These are phyloP conservation scores for Protonemura montana DNA, from an alignment of 2,888 invertebrate species.

Conservation along the genomic window DNA sequence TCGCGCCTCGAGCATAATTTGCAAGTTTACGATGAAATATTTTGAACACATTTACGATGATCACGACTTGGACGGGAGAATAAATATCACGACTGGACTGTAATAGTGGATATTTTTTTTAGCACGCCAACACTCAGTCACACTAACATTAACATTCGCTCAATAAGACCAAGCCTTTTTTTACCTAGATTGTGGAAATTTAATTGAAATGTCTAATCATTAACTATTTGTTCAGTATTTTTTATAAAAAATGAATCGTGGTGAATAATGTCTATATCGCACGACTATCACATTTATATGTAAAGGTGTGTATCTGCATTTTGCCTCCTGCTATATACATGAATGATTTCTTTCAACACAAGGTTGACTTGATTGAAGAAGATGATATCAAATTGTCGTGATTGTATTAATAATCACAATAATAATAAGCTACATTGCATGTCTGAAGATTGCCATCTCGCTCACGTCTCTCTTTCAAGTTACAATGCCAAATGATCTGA, in stretches of 20 bases:
- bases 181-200: neutral
- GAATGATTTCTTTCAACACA: neutral
- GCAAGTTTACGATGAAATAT: neutral
- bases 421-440: neutral
- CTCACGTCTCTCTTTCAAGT: neutral
- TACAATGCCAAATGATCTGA: neutral
- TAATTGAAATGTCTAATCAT: too few relatives aligned
- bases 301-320: neutral
- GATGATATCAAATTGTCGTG: neutral
- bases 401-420: conserved; percentile 1
- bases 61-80: neutral
- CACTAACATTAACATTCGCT: neutral
- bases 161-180: neutral
- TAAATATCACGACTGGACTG: neutral
- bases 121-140: neutral
- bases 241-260: neutral
- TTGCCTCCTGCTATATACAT: neutral
- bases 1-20: too few relatives aligned
- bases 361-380: neutral
- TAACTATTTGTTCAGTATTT: too few relatives aligned
- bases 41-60: neutral
- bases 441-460: neutral
- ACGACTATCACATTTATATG: neutral
- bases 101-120: neutral
- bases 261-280: neutral